Base-by-base conservation (phyloP, 2,888 invertebrate genomes). In the Norana najaformis region DNA sequence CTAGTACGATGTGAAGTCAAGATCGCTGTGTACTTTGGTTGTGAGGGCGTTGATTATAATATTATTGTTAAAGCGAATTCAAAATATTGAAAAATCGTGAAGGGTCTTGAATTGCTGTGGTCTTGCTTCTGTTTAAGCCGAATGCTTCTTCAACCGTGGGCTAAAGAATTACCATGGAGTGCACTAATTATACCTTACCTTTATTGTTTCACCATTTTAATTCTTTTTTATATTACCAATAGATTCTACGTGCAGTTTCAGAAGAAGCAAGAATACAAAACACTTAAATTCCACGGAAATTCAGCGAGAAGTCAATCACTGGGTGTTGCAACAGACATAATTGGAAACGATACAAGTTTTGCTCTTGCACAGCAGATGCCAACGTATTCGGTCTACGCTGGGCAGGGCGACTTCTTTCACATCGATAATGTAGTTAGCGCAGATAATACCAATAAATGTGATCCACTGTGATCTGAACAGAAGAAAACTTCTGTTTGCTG, bases 191-290 rank as follows among this genome's bases (percentile, higher is more conserved):
- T 47, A 47, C 23, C 23, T 11, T 23, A 23, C 47, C 14, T 13
- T 5, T 41, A 11, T 41, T 18, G 13, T 23, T 47, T 47, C 20
- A 23, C 23, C 23, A 47, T 23, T 20, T 23, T 11, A 11, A 5
- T 69, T 11, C 30, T 69, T 69, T 69, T 69, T 69, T 13, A 11
- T 69, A 23, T 47, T 47, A 8, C n/a, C n/a, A n/a, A 69, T 69
- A 69, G 69, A 69, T 69, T 69, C 69, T 69, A 69, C 69, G 69
- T n/a, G n/a, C 69, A 69, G 69, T 69, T n/a, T 69, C 69, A 69
- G 69, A 69, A 69, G 69, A 69, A 69, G 69, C 69, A 69, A 69
- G n/a, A 69, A 69, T 69, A 69, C n/a, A 69, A 69, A n/a, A 69
- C 69, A n/a, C 69, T 69, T 8, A 69, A 69, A 8, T 69, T 69